Evolutionary conservation across 2,888 invertebrate genomes (phyloP), one percentile per base, ranked within the genome.

Genomic region (Hofmannophila pseudospretella): DNA sequence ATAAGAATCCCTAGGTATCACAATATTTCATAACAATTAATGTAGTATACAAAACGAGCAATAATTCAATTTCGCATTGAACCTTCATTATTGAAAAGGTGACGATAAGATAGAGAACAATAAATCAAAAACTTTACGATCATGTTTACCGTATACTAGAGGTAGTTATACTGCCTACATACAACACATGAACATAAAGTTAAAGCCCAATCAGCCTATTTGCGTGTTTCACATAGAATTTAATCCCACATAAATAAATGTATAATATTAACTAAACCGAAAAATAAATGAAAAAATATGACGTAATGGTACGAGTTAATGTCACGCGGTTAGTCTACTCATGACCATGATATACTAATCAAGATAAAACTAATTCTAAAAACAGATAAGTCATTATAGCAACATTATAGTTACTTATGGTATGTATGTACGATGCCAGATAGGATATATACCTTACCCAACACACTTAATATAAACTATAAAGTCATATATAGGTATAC

Each of bases 91-190:
- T 49, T 49, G 49, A 40, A 44, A 59, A 58, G 49, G 51, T 58
- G 55, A 49, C 58, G 60, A 67, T 62, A 64, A 60, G 63, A 66
- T 66, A 58, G 49, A n/a, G 49, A 39, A 49, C 55, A 52, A 62
- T 71, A 67, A 72, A 75, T 72, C 62, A 64, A 55, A 46, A 62
- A 56, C 51, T 68, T 70, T 66, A 70, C 58, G 61, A 63, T 58
- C 50, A 38, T 66, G 62, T 63, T 61, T 54, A 54, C 45, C 44
- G 43, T 48, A 38, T 35, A 36, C n/a, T 16, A 16, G 16, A 16
- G 5, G n/a, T n/a, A n/a, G n/a, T n/a, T n/a, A n/a, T n/a, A n/a
- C n/a, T n/a, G n/a, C 16, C 16, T 16, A 5, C 37, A 30, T 40
- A 23, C 16, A 32, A 22, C 20, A 26, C 9, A 32, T 13, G 29